Base-by-base conservation (phyloP, 2,797 vertebrate genomes). In the Schizopygopsis malacanthus region DNA sequence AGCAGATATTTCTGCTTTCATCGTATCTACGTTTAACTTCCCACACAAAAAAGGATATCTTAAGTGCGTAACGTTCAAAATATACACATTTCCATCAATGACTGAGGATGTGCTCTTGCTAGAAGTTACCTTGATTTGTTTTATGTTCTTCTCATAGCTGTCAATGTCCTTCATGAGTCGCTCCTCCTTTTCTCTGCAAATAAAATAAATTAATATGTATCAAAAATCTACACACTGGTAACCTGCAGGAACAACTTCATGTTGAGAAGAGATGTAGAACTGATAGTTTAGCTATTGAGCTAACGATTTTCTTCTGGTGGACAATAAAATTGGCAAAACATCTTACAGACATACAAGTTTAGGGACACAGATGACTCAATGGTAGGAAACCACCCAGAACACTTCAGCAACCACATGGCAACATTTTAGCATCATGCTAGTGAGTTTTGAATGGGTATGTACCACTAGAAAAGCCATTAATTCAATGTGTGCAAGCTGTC, bases 121-220 rank as follows among this genome's bases (percentile, higher is more conserved):
- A 41, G n/a, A 7, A 16, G 78, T 88, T 85, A 95, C 95, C 93
- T 91, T 90, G 39, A 91, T 47, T 9, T 7, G 54, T 9, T 45
- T 69, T 41, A 83, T 73, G 9, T 15, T 83, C 15, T 41, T n/a
- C 16, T 73, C 45, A 45, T 11, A 61, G 1, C 54, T 61, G 10
- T 43, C 50, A 83, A 83, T 73, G 37, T 83, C 81, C 50, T 73
- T 73, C 0, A 6, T 73, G 16, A 83, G 54, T 45, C 20, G 1
- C n/a, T 73, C 70, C 16, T 73, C 81, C 12, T 72, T 63, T 33
- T 45, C 52, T 61, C 81, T 83, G 25, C 6, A 73, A 73, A 45
- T 1, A 82, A 54, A 81, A 81, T 22, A 8, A 77, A n/a, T 4
- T 20, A n/a, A 39, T 7, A 56, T 61, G 3, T 78, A 59, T 25